Evolutionary conservation across 2,113 vertebrate genomes (phyloP).

Genomic region (Sus scrofa): T2T-Sscrofa CM000824.6:229787001-229787500

Average conservation of each 20-base stretch:
- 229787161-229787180: not conserved
- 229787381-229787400: not conserved
- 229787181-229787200: not conserved
- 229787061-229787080: not conserved
- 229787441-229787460: rapidly evolving
- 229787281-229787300: rapidly evolving
- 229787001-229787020: not conserved
- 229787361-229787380: not conserved
- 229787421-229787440: too few relatives aligned
- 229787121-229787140: not conserved
- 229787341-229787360: not conserved
- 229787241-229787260: rapidly evolving
- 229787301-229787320: not conserved
- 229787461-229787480: not conserved
- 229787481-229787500: not conserved
- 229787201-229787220: rapidly evolving
- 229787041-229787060: not conserved
- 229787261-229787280: rapidly evolving
- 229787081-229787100: not conserved
- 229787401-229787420: too few relatives aligned
- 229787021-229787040: rapidly evolving
- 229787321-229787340: not conserved
- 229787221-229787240: rapidly evolving
- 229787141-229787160: not conserved
- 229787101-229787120: not conserved